phyloP scores from a whole-genome alignment of 2,888 invertebrate genomes.

The Hermaeophaga mercurialis region DNA sequence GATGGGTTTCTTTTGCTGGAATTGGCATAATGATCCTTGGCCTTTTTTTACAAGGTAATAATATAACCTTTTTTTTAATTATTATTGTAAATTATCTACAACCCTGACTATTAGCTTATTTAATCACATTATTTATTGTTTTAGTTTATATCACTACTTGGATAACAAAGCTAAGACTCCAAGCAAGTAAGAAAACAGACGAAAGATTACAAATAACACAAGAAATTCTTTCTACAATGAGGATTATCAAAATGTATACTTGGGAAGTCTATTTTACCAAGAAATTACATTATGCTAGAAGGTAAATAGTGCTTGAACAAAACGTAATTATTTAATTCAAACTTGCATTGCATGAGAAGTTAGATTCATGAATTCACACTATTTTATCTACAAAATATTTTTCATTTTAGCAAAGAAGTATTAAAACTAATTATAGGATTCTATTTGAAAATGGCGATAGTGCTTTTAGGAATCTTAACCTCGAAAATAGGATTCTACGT shows the following conservation, averaged over 20 bases:
- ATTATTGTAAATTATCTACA: too few relatives aligned
- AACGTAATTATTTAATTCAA: not conserved
- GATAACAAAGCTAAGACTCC: conserved; percentile 37
- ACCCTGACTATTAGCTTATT: not conserved
- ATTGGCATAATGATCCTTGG: conserved; percentile 59
- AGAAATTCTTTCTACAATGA: conserved; percentile 45
- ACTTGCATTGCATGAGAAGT: not conserved
- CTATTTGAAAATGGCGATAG: conserved; percentile 47
- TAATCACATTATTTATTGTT: conserved; percentile 27
- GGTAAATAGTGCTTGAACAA: conserved; percentile 27
- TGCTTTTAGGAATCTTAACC: conserved; percentile 46
- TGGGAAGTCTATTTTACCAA: conserved; percentile 46
- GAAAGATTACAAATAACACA: conserved; percentile 44
- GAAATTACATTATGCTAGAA: conserved; percentile 61
- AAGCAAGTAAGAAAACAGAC: conserved; percentile 50
- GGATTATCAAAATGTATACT: conserved; percentile 49
- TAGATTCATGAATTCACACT: too few relatives aligned
- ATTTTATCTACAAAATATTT: not conserved
- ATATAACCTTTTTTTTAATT: conserved; percentile 44
- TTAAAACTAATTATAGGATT: conserved; percentile 58
- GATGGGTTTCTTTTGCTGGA: conserved; percentile 60
- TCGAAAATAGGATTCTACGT: conserved; percentile 42
- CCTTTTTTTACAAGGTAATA: conserved; percentile 57
- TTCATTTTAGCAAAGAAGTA: conserved; percentile 65
- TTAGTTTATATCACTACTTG: conserved; percentile 42